Evolutionary conservation across 2,113 vertebrate species (phyloP), one percentile per base, ranked within the genome.

Genomic region (Cercocebus atys): DNA sequence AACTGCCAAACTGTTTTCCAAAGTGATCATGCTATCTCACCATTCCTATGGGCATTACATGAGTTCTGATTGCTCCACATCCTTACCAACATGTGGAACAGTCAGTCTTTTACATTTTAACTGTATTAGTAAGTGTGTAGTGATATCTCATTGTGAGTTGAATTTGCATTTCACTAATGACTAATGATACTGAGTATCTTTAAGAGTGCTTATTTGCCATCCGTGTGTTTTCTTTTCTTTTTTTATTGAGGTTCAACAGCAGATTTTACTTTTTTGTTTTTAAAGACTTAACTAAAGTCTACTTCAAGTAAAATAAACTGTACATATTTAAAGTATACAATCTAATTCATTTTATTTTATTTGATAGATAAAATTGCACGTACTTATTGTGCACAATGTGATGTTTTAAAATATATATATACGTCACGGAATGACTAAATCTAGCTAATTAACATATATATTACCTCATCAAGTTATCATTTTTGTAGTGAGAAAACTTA

Each of bases 21-120:
- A 35, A 57, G 59, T 2, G 27, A 68, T 17, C 3, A 8, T 17
- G 20, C 43, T 32, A 23, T 47, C 75, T 76, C 6, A 40, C 57
- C 10, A 52, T 25, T 25, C 18, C 27, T 25, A 3, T 43, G 14
- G 11, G 47, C 16, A 12, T 30, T 0, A 1, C 22, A 12, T 13
- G n/a, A 23, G 18, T 55, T 40, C 59, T 35, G 40, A 59, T 13
- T 23, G 20, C 12, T 25, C 30, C 20, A n/a, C 8, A 13, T 6
- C 57, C 57, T 79, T 32, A 25, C 47, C 8, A 16, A 17, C 18
- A n/a, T 50, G 45, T 50, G 7, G 38, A 20, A 22, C 1, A 43
- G 11, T 55, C 14, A n/a, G 22, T 11, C 40, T 22, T 82, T 40
- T 5, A 5, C 32, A 25, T 40, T 45, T 35, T 38, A 38, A 13